These are phyloP conservation scores for Colaptes auratus DNA, from an alignment of 2,113 vertebrate species.

Conservation along the genomic window DNA sequence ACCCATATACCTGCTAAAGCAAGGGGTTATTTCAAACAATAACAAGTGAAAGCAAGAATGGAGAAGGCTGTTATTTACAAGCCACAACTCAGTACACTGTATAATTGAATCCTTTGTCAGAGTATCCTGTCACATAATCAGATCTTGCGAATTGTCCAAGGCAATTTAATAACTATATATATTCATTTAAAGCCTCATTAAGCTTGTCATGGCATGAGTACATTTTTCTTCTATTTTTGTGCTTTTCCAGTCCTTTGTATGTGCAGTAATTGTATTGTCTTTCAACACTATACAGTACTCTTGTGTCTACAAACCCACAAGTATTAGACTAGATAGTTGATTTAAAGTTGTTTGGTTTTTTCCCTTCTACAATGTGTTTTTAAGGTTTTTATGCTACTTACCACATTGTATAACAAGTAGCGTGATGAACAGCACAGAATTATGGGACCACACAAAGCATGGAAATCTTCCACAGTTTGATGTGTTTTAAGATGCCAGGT, in stretches of 20 bases:
- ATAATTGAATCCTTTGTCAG: constrained; percentile 79
- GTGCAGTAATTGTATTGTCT: constrained; percentile 54
- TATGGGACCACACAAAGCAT: not conserved
- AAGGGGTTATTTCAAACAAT: constrained; percentile 14
- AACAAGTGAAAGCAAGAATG: constrained; percentile 56
- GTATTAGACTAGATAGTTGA: not conserved
- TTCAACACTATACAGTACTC: constrained; percentile 1
- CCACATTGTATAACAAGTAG: not conserved
- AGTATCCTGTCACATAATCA: constrained; percentile 76
- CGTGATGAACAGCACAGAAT: not conserved
- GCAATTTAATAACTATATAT: constrained; percentile 74
- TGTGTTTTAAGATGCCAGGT: not conserved
- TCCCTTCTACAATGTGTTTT: not conserved
- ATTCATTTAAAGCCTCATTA: constrained; percentile 70
- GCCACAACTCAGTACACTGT: constrained; percentile 66
- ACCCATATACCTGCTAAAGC: not conserved
- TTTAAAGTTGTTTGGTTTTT: constrained; percentile 19
- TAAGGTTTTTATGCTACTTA: constrained; percentile 14
- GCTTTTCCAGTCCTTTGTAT: constrained; percentile 37
- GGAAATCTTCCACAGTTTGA: not conserved
- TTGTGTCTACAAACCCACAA: not conserved
- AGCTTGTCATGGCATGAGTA: constrained; percentile 52
- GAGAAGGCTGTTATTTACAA: constrained; percentile 71
- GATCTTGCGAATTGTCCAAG: constrained; percentile 72
- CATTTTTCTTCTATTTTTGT: constrained; percentile 43